Conservation (phyloP, 2,113 vertebrate species). For the Apaloderma vittatum region DNA sequence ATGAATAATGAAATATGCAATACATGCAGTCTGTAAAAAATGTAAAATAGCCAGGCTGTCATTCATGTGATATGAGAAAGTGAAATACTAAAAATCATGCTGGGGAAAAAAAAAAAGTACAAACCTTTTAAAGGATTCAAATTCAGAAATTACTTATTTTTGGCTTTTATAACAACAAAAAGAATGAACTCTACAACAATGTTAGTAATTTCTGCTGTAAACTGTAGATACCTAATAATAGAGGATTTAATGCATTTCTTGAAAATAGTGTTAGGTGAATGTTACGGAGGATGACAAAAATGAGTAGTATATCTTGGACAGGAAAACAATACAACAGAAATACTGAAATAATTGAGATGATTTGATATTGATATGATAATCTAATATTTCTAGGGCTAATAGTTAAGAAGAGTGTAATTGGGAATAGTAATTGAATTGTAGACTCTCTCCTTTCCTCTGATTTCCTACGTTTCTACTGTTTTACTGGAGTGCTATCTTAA, state of each 20-base stretch:
- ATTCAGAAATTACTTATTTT: background rate
- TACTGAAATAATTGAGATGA: constrained; percentile 54
- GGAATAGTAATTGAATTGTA: constrained; percentile 24
- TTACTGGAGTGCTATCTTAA: background rate
- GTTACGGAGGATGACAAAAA: background rate
- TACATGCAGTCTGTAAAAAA: background rate
- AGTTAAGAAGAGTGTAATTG: constrained; percentile 50
- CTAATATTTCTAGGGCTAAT: constrained; percentile 49
- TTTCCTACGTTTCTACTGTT: constrained; percentile 31
- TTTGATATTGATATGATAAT: constrained; percentile 49
- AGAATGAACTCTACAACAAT: background rate
- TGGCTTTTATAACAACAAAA: background rate
- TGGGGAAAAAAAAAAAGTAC: background rate
- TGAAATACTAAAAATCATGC: background rate
- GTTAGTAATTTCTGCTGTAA: background rate
- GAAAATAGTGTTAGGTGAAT: background rate
- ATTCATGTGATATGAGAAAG: background rate
- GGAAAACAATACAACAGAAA: constrained; percentile 43
- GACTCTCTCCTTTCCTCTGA: constrained; percentile 44
- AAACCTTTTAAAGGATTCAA: background rate
- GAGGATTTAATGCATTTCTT: background rate
- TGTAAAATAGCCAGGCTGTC: background rate
- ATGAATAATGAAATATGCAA: background rate
- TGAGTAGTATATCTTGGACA: background rate
- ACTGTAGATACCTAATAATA: background rate